phyloP scores from a whole-genome alignment of 2,888 invertebrate species.

The Bruchidius siliquastri region DNA sequence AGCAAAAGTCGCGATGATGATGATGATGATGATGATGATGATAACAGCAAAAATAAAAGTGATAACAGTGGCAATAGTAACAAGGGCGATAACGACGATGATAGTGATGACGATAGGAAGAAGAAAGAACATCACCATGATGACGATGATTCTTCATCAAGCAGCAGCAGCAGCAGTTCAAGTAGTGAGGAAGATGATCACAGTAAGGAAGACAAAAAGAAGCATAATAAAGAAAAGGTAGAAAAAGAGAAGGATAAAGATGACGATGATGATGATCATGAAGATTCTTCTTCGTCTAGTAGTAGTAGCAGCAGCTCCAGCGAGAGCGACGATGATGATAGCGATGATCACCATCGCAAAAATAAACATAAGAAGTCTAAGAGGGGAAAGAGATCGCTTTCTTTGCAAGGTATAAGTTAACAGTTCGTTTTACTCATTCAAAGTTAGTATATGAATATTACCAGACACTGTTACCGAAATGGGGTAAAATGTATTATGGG shows the following conservation, averaged over 20 bases:
- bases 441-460: no score
- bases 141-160: neutral
- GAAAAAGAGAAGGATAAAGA: conserved; percentile 3
- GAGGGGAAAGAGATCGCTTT: conserved; percentile 7
- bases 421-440: no score
- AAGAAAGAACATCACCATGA: neutral
- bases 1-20: neutral
- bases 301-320: neutral
- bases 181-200: conserved; percentile 14
- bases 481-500: no score
- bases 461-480: no score
- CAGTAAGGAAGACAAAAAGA: conserved; percentile 7
- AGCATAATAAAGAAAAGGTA: neutral
- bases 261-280: conserved; percentile 15
- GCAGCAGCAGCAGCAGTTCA: conserved; percentile 2
- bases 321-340: neutral
- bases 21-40: neutral
- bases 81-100: conserved; percentile 6
- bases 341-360: conserved; percentile 7
- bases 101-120: conserved; percentile 6
- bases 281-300: neutral
- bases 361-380: conserved; percentile 5
- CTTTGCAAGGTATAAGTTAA: neutral
- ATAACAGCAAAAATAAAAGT: neutral
- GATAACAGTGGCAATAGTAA: neutral